Percentiles rank a stretch among this genome's conserved stretches.
Conservation (phyloP, 2,888 invertebrate species). For the Lissonota sp. region DNA sequence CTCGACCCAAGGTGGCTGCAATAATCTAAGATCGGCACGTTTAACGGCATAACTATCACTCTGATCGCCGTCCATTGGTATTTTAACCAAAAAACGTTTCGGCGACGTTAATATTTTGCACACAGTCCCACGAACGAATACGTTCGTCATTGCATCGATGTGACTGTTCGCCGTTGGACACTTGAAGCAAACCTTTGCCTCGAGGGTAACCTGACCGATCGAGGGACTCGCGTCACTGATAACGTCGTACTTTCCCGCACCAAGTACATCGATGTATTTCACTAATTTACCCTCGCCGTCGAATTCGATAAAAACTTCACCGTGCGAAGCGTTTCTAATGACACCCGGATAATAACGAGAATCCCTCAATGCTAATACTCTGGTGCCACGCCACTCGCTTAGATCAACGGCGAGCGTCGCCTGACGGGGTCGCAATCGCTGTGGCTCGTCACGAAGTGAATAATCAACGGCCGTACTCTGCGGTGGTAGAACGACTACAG, state of each 20-base stretch:
- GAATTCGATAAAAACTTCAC: conserved; percentile 92
- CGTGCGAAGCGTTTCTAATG: conserved; percentile 89
- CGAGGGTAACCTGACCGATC: conserved; percentile 91
- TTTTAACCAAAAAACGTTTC: conserved; percentile 88
- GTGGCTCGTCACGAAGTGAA: conserved; percentile 84
- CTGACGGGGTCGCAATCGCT: conserved; percentile 80
- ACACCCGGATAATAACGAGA: conserved; percentile 94
- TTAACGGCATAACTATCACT: conserved; percentile 89
- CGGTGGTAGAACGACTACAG: conserved; percentile 84
- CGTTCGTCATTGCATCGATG: conserved; percentile 87
- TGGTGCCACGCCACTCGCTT: conserved; percentile 96
- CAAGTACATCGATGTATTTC: conserved; percentile 91
- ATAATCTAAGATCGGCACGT: conserved; percentile 94
- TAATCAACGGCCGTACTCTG: conserved; percentile 87
- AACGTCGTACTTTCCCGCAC: conserved; percentile 92
- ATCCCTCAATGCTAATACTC: conserved; percentile 94
- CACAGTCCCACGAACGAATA: conserved; percentile 95
- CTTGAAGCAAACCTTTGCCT: conserved; percentile 91
- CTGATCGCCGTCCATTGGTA: conserved; percentile 84
- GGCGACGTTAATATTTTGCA: conserved; percentile 88
- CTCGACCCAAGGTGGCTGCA: conserved; percentile 98
- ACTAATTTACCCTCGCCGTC: conserved; percentile 91
- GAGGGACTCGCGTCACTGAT: conserved; percentile 97
- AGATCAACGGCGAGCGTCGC: conserved; percentile 88
- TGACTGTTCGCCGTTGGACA: conserved; percentile 87